These are phyloP conservation scores for Onthophagus taurus DNA, from an alignment of 1,140 invertebrate genomes.

Conservation along the genomic window DNA sequence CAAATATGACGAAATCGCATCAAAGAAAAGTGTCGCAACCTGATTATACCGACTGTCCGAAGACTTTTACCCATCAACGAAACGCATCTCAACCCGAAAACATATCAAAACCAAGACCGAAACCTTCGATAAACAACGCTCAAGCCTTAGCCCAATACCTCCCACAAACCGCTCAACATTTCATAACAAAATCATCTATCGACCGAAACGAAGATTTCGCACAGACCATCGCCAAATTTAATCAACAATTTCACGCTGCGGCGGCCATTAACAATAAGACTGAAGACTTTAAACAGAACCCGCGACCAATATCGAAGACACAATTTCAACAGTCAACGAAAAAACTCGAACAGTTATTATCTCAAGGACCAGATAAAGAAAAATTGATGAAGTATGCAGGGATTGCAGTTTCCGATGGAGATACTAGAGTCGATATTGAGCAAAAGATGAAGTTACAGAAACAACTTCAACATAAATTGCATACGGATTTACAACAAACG, in stretches of 20 bases:
- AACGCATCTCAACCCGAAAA: conserved; percentile 30
- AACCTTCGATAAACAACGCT: conserved; percentile 22
- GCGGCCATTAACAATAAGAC: conserved; percentile 16
- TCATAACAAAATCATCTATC: conserved; percentile 14
- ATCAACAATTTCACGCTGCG: conserved; percentile 11
- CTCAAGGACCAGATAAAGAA: conserved; percentile 33
- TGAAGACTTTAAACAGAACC: conserved; percentile 22
- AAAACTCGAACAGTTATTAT: conserved; percentile 35
- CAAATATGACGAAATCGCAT: conserved; percentile 17
- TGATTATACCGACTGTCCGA: conserved; percentile 22
- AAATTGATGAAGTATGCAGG: conserved; percentile 23
- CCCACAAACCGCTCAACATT: conserved; percentile 29
- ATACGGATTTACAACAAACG: conserved; percentile 36
- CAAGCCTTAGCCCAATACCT: conserved; percentile 33
- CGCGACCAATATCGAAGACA: conserved; percentile 28
- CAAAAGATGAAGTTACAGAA: conserved; percentile 35
- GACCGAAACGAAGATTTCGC: conserved; percentile 16
- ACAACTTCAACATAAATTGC: conserved; percentile 37
- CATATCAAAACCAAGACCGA: conserved; percentile 18
- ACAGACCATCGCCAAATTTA: conserved; percentile 22
- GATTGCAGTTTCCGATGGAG: conserved; percentile 22
- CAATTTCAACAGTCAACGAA: conserved; percentile 36
- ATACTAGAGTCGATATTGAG: conserved; percentile 26
- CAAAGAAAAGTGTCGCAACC: conserved; percentile 33
- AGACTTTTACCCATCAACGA: conserved; percentile 25